A percentile compares a stretch with the other conserved stretches of the same genome.
phyloP scores from a whole-genome alignment of 2,113 vertebrate genomes.

The Benitochromis conjunctus region DNA sequence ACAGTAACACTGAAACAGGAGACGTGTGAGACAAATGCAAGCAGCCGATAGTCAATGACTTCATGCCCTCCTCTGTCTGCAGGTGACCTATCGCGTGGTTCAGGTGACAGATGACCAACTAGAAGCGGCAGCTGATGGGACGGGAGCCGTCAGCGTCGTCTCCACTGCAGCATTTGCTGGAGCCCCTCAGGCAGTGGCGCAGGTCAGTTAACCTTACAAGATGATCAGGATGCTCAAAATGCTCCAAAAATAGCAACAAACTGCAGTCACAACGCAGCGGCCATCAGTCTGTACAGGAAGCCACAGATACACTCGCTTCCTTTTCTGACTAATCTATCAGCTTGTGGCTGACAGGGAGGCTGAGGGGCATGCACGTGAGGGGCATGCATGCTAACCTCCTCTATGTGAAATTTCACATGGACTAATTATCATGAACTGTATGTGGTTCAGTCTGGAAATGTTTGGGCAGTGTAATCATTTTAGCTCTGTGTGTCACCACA shows the following conservation, averaged over 20 bases:
- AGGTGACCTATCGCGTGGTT: slow-evolving; percentile 93
- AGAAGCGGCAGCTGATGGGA: slow-evolving; percentile 78
- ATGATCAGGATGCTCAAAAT: background rate
- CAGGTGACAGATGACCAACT: slow-evolving; percentile 89
- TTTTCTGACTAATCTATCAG: background rate
- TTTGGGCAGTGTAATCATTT: background rate
- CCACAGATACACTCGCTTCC: background rate
- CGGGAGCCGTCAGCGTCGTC: slow-evolving; percentile 86
- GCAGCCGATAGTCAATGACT: background rate
- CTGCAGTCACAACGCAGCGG: background rate
- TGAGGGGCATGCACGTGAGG: background rate
- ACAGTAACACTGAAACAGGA: background rate
- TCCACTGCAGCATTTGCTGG: slow-evolving; percentile 84
- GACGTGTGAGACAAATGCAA: background rate
- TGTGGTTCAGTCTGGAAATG: rapidly evolving
- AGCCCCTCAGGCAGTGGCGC: slow-evolving; percentile 84
- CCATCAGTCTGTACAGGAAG: background rate
- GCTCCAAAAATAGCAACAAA: background rate
- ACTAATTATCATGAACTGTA: background rate
- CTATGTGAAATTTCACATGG: background rate
- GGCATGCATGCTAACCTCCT: background rate
- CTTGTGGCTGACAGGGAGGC: no score
- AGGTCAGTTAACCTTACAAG: slow-evolving; percentile 57
- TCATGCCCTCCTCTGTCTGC: background rate
- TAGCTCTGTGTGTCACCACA: background rate